Evolutionary conservation across 2,113 vertebrate genomes (phyloP).

Genomic region (Chloropsis cyanopogon): DNA sequence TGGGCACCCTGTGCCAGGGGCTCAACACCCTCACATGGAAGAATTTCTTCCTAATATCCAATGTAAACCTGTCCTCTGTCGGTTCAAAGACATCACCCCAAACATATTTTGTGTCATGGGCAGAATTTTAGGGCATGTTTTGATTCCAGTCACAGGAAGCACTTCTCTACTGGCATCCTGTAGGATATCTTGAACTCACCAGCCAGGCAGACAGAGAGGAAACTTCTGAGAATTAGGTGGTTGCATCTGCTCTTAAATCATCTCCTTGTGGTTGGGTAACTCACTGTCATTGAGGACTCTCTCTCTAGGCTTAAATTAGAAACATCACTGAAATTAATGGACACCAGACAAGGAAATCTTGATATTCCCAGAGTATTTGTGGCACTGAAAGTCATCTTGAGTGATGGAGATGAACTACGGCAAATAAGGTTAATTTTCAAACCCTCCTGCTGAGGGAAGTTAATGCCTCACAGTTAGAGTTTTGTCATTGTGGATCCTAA

Average conservation of each 20-base stretch:
- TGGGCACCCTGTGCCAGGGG: neutral
- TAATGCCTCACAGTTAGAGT: neutral
- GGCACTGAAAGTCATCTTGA: neutral
- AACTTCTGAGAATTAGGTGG: neutral
- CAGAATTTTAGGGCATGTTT: neutral
- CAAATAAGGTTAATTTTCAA: neutral
- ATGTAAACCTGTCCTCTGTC: neutral
- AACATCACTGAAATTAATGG: neutral
- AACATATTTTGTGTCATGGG: neutral
- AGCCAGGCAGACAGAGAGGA: neutral
- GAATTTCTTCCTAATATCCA: neutral
- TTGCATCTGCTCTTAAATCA: slow-evolving; percentile 16
- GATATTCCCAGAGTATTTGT: neutral
- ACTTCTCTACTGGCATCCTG: neutral
- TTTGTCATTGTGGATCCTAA: neutral
- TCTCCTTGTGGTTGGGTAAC: neutral
- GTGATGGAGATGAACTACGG: neutral
- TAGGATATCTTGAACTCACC: neutral
- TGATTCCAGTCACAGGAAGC: neutral
- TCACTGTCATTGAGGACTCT: neutral
- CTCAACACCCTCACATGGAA: accelerated
- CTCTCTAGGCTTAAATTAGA: neutral
- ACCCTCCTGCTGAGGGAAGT: neutral
- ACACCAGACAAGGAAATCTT: neutral
- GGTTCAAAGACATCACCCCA: neutral